These are phyloP conservation scores for Rhinoraja longicauda DNA, from an alignment of 2,797 vertebrate genomes.

Conservation along the genomic window DNA sequence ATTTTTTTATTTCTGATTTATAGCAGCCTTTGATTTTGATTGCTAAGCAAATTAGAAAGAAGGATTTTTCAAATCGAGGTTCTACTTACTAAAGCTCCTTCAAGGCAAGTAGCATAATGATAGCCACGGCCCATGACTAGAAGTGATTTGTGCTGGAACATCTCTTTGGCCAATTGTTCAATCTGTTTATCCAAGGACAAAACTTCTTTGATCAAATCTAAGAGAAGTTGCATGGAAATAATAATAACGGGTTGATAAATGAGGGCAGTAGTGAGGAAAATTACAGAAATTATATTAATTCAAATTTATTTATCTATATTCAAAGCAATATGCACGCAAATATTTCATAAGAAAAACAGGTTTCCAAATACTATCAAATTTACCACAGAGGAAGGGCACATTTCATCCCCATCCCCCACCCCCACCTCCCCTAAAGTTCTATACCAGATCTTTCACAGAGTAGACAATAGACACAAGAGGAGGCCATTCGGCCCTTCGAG, in stretches of 20 bases:
- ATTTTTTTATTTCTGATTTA: neutral
- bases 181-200: slow-evolving; percentile 79
- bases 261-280: neutral
- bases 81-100: slow-evolving; percentile 84
- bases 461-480: no score
- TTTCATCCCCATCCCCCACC: neutral
- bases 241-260: neutral
- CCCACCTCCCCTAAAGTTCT: no score
- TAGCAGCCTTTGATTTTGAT: no score
- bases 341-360: no score
- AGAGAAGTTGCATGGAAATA: neutral
- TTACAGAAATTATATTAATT: neutral
- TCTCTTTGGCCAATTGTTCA: slow-evolving; percentile 74
- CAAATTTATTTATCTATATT: neutral
- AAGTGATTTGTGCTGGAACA: slow-evolving; percentile 79
- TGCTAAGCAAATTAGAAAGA: neutral
- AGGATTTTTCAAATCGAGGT: no score
- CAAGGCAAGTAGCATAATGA: slow-evolving; percentile 89
- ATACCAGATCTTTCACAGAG: no score
- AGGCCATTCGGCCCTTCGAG: no score
- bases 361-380: neutral
- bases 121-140: slow-evolving; percentile 92
- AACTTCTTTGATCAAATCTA: slow-evolving; percentile 84
- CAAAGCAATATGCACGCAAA: no score
- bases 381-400: neutral